These are phyloP conservation scores for Zelostemma sp. DNA, from an alignment of 1,140 invertebrate species.

Conservation along the genomic window DNA sequence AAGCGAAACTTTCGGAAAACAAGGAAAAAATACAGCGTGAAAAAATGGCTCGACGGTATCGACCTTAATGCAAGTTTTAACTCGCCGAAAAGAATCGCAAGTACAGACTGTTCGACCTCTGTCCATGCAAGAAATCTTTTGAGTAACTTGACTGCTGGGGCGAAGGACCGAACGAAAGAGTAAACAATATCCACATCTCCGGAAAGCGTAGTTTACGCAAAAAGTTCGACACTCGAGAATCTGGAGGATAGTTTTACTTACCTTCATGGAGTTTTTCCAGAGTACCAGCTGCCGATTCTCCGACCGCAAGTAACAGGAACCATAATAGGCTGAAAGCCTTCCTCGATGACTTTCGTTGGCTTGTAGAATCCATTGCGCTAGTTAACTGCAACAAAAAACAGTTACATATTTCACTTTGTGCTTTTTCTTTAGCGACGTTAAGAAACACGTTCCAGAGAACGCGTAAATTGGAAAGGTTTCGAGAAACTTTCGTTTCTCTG, in stretches of 20 bases:
- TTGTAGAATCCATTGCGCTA: conserved; percentile 62
- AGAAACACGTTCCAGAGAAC: background rate
- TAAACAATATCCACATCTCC: conserved; percentile 45
- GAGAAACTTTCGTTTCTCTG: no score
- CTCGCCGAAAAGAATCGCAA: no score
- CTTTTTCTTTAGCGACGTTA: background rate
- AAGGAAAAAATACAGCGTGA: background rate
- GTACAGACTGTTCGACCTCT: conserved; percentile 17
- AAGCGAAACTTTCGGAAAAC: conserved; percentile 7
- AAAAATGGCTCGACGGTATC: background rate
- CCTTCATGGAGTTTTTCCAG: conserved; percentile 68
- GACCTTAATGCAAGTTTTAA: background rate
- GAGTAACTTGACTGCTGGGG: conserved; percentile 8
- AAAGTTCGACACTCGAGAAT: conserved; percentile 46
- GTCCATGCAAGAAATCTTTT: conserved; percentile 17
- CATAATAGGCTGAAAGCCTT: conserved; percentile 56
- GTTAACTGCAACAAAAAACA: conserved; percentile 56
- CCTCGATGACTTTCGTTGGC: conserved; percentile 51
- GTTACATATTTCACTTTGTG: conserved; percentile 14
- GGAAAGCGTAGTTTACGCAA: conserved; percentile 42
- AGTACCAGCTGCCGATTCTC: conserved; percentile 57
- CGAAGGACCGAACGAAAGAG: conserved; percentile 34
- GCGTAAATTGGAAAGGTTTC: background rate
- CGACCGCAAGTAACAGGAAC: conserved; percentile 53
- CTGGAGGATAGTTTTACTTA: conserved; percentile 48